Evolutionary conservation across 2,888 invertebrate species (phyloP), one percentile per base, ranked within the genome.

Genomic region (Eumerus sabulonum): DNA sequence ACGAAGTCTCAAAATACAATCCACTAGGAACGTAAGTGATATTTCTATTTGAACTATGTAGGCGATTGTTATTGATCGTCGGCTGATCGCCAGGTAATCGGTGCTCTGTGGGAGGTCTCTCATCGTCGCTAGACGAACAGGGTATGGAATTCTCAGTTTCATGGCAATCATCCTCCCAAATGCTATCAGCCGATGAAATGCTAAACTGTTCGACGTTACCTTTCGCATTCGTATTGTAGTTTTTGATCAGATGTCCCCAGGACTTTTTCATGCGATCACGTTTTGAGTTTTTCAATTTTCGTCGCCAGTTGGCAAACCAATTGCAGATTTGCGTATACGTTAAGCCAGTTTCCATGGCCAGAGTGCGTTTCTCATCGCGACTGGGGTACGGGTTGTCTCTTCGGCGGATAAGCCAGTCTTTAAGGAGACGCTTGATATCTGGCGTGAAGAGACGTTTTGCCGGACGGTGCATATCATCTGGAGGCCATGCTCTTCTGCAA

Each of bases 301-400:
- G 89, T 73, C 94, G 90, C 94, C 94, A 94, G 85, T 94, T 94
- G n/a, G 94, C 94, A 86, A 94, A 94, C 94, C 94, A 94, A 87
- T 94, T 94, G 82, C 87, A 90, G 88, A 94, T 94, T 91, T 94
- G 94, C 84, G 94, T 93, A 84, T 94, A 94, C 16, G 94, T 94
- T 18, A 94, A 90, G 48, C 94, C 94, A 13, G 94, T 94, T 88
- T 94, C 93, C 17, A 92, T 88, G 1, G 94, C 93, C 70, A 94
- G 88, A 57, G 91, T 90, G 88, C 94, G 94, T 85, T 94, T 94
- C 87, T 94, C 94, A 83, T 94, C 94, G 74, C 94, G 90, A 85
- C 93, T 94, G 0, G 94, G 94, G 87, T 94, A 94, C 0, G 94
- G 94, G 87, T 94, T 94, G 82, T 94, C 94, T 86, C 94, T 91